Percentiles rank a stretch among this genome's conserved stretches.
Conservation (phyloP, 1,140 invertebrate genomes). For the Hycleus cichorii region DNA sequence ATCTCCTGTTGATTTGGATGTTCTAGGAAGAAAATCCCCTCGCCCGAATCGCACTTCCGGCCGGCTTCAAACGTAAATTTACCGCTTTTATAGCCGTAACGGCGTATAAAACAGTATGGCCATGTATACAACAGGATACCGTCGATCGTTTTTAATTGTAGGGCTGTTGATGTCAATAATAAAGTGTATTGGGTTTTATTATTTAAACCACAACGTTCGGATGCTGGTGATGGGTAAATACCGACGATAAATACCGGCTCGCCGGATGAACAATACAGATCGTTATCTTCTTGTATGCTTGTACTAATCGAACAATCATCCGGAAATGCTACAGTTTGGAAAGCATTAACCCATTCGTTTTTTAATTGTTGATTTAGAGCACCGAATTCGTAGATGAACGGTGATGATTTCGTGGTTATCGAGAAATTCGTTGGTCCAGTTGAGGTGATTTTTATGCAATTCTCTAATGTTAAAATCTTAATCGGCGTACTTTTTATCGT, state of each 20-base stretch:
- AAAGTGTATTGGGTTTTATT: conserved; percentile 59
- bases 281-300: conserved; percentile 76
- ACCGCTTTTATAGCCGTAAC: conserved; percentile 73
- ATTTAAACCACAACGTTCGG: conserved; percentile 63
- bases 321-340: conserved; percentile 77
- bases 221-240: conserved; percentile 70
- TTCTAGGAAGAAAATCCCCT: conserved; percentile 73
- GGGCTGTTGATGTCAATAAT: conserved; percentile 61
- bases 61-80: conserved; percentile 89
- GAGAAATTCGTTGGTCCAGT: conserved; percentile 52
- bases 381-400: conserved; percentile 60
- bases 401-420: conserved; percentile 69
- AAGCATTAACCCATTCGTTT: conserved; percentile 64
- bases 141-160: conserved; percentile 61
- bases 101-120: conserved; percentile 78
- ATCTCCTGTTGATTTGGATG: conserved; percentile 73
- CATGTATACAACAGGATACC: conserved; percentile 65
- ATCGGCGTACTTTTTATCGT: conserved; percentile 56
- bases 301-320: conserved; percentile 54
- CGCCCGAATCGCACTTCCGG: conserved; percentile 76
- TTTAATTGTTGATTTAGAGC: conserved; percentile 63
- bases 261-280: conserved; percentile 73
- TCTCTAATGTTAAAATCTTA: conserved; percentile 73
- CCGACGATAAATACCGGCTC: conserved; percentile 73
- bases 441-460: conserved; percentile 76